Conservation (phyloP, 2,888 invertebrate species). For the Mesoligia furuncula region DNA sequence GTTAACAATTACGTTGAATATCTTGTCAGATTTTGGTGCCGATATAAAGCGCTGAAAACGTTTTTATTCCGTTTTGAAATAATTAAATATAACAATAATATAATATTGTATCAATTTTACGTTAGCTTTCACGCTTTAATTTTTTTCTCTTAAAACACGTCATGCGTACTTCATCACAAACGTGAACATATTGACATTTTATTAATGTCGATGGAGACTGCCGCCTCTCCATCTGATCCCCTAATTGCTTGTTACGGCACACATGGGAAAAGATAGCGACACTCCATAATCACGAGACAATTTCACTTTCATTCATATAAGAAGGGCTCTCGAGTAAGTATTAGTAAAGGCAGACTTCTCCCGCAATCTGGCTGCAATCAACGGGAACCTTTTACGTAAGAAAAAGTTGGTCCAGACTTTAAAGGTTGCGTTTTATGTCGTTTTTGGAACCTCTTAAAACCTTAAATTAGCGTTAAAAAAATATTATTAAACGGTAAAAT, state of each 20-base stretch:
- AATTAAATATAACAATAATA: not conserved
- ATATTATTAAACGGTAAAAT: not conserved
- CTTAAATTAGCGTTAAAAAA: not conserved
- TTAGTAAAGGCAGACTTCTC: constrained; percentile 11
- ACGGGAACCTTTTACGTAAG: constrained; percentile 8
- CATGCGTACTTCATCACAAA: too few relatives aligned
- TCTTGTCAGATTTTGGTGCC: not conserved
- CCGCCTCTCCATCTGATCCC: constrained; percentile 33
- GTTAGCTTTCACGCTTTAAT: not conserved
- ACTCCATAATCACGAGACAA: not conserved
- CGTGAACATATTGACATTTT: constrained; percentile 27
- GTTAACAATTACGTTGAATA: constrained; percentile 24
- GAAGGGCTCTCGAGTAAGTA: constrained; percentile 17
- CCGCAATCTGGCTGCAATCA: constrained; percentile 24
- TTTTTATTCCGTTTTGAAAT: not conserved
- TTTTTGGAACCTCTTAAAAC: not conserved
- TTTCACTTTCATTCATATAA: constrained; percentile 41
- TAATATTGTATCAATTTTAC: not conserved
- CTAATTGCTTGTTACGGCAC: constrained; percentile 36
- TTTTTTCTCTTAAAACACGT: not conserved
- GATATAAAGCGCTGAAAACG: not conserved
- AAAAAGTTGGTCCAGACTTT: not conserved
- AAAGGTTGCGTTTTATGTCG: not conserved
- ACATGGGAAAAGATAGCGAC: constrained; percentile 15
- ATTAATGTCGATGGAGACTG: constrained; percentile 9